A percentile compares a stretch with the other conserved stretches of the same genome.
These are phyloP conservation scores for Eupelmus urozonus DNA, from an alignment of 2,888 invertebrate species.

Conservation along the genomic window DNA sequence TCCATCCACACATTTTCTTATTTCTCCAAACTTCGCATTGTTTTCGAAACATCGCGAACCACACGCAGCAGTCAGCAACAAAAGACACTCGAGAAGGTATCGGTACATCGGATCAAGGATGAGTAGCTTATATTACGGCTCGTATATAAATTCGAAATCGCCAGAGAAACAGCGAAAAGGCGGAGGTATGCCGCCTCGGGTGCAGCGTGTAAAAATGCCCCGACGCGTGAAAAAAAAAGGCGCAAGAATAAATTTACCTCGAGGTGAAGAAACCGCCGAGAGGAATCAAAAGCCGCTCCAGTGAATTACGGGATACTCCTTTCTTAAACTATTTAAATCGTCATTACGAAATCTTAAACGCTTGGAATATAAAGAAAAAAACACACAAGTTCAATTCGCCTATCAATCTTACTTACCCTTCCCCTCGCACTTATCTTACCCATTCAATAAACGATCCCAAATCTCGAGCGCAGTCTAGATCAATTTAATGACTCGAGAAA, in stretches of 20 bases:
- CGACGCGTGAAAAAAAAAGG: not conserved
- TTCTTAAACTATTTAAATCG: too few species aligned
- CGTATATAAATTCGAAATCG: conserved; percentile 10
- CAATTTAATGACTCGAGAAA: too few species aligned
- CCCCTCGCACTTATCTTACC: too few species aligned
- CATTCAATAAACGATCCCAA: too few species aligned
- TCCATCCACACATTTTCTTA: too few species aligned
- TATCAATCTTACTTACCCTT: too few species aligned
- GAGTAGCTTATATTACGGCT: conserved; percentile 17
- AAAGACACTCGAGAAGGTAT: not conserved
- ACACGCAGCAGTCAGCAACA: not conserved
- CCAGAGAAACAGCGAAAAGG: conserved; percentile 25
- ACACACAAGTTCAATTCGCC: too few species aligned
- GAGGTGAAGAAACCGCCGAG: not conserved
- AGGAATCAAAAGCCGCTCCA: not conserved
- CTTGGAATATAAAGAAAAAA: too few species aligned
- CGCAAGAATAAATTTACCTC: too few species aligned
- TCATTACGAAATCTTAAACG: too few species aligned
- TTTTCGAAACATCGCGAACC: not conserved
- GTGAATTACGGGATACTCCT: too few species aligned
- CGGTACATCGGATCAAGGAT: conserved; percentile 23
- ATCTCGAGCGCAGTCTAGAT: too few species aligned
- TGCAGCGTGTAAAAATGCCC: not conserved
- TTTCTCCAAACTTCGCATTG: not conserved
- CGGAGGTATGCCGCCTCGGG: not conserved